A percentile compares a stretch with the other conserved stretches of the same genome.
Evolutionary conservation across 64 coral and sea anemone species (phyloP).

Genomic region (Porites australiensis): DNA sequence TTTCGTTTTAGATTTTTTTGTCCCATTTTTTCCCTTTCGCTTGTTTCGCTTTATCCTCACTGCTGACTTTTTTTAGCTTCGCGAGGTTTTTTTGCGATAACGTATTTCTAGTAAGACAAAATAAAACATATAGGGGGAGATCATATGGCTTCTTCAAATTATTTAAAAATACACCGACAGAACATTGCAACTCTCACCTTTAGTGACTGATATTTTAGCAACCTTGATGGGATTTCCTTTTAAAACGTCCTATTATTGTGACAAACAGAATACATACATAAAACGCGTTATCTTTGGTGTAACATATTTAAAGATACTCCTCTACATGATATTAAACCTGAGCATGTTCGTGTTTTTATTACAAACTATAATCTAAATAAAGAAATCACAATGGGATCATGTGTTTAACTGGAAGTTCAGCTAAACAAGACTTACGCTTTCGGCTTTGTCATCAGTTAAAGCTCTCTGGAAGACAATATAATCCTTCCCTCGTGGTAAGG

Average conservation of each 20-base stretch:
- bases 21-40: too few relatives aligned
- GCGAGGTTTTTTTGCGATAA: background rate
- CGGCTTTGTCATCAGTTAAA: background rate
- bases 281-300: too few relatives aligned
- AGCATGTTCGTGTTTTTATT: too few relatives aligned
- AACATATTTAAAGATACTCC: too few relatives aligned
- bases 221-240: background rate
- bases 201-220: background rate
- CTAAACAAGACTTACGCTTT: background rate
- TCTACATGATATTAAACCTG: too few relatives aligned
- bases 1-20: too few relatives aligned
- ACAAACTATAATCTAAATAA: too few relatives aligned
- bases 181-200: background rate
- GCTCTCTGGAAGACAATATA: conserved; percentile 44
- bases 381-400: background rate
- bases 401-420: background rate
- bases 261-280: too few relatives aligned
- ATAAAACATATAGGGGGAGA: too few relatives aligned
- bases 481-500: background rate
- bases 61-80: background rate
- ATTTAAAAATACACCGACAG: background rate
- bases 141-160: too few relatives aligned
- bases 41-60: background rate
- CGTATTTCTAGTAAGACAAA: too few relatives aligned
- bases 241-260: background rate